Evolutionary conservation across 35 echinoderm and acorn worm species (phyloP).

Genomic region (Lytechinus variegatus): DNA sequence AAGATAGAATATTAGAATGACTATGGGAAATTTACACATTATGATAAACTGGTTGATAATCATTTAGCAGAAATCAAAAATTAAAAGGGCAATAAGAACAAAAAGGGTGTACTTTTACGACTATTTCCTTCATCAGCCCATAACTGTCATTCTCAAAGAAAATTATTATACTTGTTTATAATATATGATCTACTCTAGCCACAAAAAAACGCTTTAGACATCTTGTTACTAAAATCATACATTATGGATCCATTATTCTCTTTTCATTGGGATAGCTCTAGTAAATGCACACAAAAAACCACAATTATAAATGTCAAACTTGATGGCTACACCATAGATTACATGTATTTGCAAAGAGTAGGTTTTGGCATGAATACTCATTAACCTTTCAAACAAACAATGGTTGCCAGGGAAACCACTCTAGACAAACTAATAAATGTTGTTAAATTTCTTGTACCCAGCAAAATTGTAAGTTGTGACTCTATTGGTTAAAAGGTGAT

Average conservation of each 20-base stretch:
- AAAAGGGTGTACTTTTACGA: no score
- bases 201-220: background rate
- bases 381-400: background rate
- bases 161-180: background rate
- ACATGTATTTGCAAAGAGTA: background rate
- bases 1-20: no score
- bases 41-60: no score
- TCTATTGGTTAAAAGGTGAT: no score
- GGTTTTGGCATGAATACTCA: background rate
- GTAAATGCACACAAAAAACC: background rate
- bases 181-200: background rate
- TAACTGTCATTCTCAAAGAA: background rate
- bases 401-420: background rate
- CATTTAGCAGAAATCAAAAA: no score
- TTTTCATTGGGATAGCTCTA: background rate
- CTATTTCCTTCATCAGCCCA: background rate
- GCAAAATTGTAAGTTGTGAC: background rate
- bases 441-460: background rate
- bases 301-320: background rate
- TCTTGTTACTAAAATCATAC: background rate
- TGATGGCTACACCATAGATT: background rate
- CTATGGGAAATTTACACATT: no score
- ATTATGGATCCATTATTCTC: background rate
- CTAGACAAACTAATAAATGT: background rate
- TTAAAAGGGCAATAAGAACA: no score